phyloP scores from a whole-genome alignment of 1,140 invertebrate species.

The Atta colombica region DNA sequence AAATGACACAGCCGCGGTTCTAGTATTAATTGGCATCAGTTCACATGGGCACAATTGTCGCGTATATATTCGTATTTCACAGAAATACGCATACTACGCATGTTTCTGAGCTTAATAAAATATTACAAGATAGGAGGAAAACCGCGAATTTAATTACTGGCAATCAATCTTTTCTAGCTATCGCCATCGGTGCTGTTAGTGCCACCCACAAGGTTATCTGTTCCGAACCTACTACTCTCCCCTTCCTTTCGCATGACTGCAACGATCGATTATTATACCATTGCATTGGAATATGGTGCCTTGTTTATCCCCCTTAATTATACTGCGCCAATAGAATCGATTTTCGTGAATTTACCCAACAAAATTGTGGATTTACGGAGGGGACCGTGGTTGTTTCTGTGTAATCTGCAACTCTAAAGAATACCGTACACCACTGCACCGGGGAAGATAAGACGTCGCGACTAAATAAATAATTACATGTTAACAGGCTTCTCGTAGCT shows the following conservation, averaged over 20 bases:
- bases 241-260: conserved; percentile 31
- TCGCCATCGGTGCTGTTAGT: conserved; percentile 46
- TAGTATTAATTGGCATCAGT: no score
- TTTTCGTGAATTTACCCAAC: conserved; percentile 65
- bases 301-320: conserved; percentile 76
- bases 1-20: no score
- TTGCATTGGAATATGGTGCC: conserved; percentile 72
- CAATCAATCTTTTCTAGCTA: conserved; percentile 71
- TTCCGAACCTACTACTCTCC: conserved; percentile 40
- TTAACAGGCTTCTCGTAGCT: background rate
- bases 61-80: background rate
- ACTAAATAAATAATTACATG: conserved; percentile 48
- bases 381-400: background rate
- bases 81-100: background rate
- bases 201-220: conserved; percentile 65
- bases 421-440: conserved; percentile 27
- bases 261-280: conserved; percentile 74
- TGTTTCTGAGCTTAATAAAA: conserved; percentile 4
- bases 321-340: conserved; percentile 67
- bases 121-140: conserved; percentile 53
- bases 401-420: conserved; percentile 26
- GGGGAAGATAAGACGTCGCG: conserved; percentile 1
- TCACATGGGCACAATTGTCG: background rate
- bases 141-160: conserved; percentile 59
- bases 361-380: conserved; percentile 65